Evolutionary conservation across 2,113 vertebrate genomes (phyloP), one percentile per base, ranked within the genome.

Genomic region (Pseudois nayaur): DNA sequence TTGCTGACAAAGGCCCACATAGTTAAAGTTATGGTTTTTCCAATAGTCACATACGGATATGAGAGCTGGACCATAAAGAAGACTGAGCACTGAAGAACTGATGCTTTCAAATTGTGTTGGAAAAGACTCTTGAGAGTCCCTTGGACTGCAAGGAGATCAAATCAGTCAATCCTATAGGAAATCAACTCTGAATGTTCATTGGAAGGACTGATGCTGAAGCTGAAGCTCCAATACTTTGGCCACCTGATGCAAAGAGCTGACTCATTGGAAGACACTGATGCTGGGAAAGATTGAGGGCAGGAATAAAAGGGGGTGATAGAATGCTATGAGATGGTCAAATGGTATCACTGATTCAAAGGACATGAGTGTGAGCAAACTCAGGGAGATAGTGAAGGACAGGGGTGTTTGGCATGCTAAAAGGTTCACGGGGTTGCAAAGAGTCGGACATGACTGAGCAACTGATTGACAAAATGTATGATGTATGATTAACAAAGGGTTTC

Each of bases 401-500:
- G 19, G 21, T 23, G n/a, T 71, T 40, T 71, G 19, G n/a, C 4
- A 71, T 3, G n/a, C 67, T 71, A 40, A 23, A 36, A 71, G 5
- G 67, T 12, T 71, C n/a, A 40, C 1, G 5, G 19, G 19, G 10
- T 71, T 71, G 67, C 67, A 71, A 71, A 71, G 67, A 71, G 67
- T 40, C 1, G 0, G 67, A 40, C 19, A 71, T 12, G 67, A 71
- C n/a, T 71, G n/a, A 71, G 19, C n/a, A 40, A 40, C n/a, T 13
- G 57, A 59, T 27, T 59, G 25, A 27, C 23, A 59, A 59, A 10
- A 59, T 12, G 25, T 59, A 59, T 59, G 57, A 48, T 48, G 5
- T 27, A 33, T 60, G 13, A 76, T 60, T 59, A 31, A 78, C 67
- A 79, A 86, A 79, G 45, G 33, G 7, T 29, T 71, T 81, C 29